phyloP scores from a whole-genome alignment of 2,797 vertebrate species.

The Chromis chromis region DNA sequence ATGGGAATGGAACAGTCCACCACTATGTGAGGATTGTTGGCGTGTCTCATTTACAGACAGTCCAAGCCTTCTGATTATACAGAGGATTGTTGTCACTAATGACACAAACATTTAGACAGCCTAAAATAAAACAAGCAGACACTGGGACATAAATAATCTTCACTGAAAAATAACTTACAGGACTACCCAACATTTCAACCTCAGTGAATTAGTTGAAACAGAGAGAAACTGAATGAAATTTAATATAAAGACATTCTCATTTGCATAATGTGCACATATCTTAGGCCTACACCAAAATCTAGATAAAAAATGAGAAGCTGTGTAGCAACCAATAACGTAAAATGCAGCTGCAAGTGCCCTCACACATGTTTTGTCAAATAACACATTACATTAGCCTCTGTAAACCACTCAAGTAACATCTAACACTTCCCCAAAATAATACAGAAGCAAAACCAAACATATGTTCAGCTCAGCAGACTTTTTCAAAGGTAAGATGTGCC shows the following conservation, averaged over 20 bases:
- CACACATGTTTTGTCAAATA: constrained; percentile 37
- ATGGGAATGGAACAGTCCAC: constrained; percentile 75
- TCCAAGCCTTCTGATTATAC: constrained; percentile 48
- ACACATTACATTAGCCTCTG: constrained; percentile 53
- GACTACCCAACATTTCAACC: constrained; percentile 19
- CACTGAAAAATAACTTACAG: constrained; percentile 25
- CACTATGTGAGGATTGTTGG: constrained; percentile 61
- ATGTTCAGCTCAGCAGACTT: constrained; percentile 66
- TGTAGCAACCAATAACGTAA: constrained; percentile 4
- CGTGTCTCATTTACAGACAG: constrained; percentile 56
- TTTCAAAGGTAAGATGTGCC: constrained; percentile 47
- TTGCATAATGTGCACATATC: neutral
- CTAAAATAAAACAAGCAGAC: constrained; percentile 41
- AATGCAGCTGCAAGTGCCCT: constrained; percentile 19
- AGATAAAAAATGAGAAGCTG: constrained; percentile 1
- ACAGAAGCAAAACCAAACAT: constrained; percentile 79
- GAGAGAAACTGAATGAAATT: neutral
- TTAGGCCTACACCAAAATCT: neutral
- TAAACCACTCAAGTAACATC: constrained; percentile 65
- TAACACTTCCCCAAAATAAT: constrained; percentile 75
- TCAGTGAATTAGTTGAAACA: neutral
- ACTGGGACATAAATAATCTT: constrained; percentile 24
- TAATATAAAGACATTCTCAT: neutral
- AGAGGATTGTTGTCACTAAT: constrained; percentile 59
- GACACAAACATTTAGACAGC: constrained; percentile 51